A percentile compares a stretch with the other conserved stretches of the same genome.
Evolutionary conservation across 1,140 invertebrate genomes (phyloP).

Genomic region (Danaus melanippus): DNA sequence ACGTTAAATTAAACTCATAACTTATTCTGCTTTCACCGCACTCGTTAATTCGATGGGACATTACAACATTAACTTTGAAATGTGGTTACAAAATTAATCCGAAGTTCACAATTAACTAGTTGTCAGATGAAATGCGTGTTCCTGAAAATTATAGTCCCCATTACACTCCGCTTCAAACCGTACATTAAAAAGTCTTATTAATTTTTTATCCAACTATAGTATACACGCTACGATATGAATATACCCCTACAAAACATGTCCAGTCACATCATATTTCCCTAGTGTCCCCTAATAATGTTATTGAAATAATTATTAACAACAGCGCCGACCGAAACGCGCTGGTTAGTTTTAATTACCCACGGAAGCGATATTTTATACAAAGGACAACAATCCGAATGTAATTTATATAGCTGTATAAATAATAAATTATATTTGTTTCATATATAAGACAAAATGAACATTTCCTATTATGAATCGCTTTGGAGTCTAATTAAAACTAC

Average conservation of each 20-base stretch:
- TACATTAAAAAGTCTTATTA: slow-evolving; percentile 29
- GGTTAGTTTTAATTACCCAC: slow-evolving; percentile 59
- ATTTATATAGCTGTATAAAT: too few relatives aligned
- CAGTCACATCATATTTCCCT: slow-evolving; percentile 43
- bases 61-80: slow-evolving; percentile 58
- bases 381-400: too few relatives aligned
- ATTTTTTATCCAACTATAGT: slow-evolving; percentile 28
- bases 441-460: too few relatives aligned
- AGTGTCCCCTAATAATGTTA: slow-evolving; percentile 50
- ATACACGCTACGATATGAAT: slow-evolving; percentile 31
- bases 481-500: slow-evolving; percentile 53
- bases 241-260: slow-evolving; percentile 30
- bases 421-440: too few relatives aligned
- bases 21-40: slow-evolving; percentile 27
- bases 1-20: slow-evolving; percentile 14
- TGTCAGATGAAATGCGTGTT: slow-evolving; percentile 48
- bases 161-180: too few relatives aligned
- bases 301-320: slow-evolving; percentile 52
- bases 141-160: background rate
- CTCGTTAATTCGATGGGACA: slow-evolving; percentile 49
- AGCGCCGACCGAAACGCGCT: slow-evolving; percentile 31
- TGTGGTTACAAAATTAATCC: slow-evolving; percentile 55
- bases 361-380: slow-evolving; percentile 50
- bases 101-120: slow-evolving; percentile 59
- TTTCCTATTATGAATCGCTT: too few relatives aligned